Evolutionary conservation across 2,797 vertebrate genomes (phyloP), one percentile per base, ranked within the genome.

Genomic region (Dendrocincla fuliginosa): DNA sequence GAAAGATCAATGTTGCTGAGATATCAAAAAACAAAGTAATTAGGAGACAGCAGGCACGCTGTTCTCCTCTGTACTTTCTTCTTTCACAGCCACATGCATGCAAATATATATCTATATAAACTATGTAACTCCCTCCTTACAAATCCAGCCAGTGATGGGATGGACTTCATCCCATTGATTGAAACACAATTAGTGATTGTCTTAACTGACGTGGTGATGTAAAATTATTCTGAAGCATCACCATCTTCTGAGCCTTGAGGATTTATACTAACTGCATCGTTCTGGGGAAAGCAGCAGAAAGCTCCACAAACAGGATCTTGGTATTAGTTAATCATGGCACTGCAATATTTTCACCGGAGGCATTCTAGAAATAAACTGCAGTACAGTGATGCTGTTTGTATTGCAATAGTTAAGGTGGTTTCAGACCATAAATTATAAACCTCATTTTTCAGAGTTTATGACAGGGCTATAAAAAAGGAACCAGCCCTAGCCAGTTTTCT

Each of bases 281-380:
- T 87, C 88, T 89, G 52, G 35, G 86, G 87, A 97, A 96, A 96
- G 88, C 91, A 95, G 95, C 69, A 91, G 81, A 91, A 69, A 95
- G 85, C 41, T 6, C 90, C 92, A 95, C 91, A 90, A 96, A 93
- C 90, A 97, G 84, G 94, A 97, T 96, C 93, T 52, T 61, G 74
- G 90, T 95, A 96, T 96, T 97, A 97, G 97, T 97, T 97, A 98
- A 97, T 98, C 97, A 94, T 46, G 87, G 87, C 94, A 91, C 89
- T 84, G 94, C 96, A 96, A 95, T 96, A 96, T 93, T 95, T 97
- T 96, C 74, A 95, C 96, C 25, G 0, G 27, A 94, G 97, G 97
- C 93, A 93, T 85, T 93, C 95, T 64, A 92, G 96, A 95, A 81
- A 96, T 89, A 96, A 94, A 97, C 89, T 89, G 95, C 94, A 96